Evolutionary conservation across 2,113 vertebrate genomes (phyloP), one percentile per base, ranked within the genome.

Genomic region (Tachuris rubrigastra): DNA sequence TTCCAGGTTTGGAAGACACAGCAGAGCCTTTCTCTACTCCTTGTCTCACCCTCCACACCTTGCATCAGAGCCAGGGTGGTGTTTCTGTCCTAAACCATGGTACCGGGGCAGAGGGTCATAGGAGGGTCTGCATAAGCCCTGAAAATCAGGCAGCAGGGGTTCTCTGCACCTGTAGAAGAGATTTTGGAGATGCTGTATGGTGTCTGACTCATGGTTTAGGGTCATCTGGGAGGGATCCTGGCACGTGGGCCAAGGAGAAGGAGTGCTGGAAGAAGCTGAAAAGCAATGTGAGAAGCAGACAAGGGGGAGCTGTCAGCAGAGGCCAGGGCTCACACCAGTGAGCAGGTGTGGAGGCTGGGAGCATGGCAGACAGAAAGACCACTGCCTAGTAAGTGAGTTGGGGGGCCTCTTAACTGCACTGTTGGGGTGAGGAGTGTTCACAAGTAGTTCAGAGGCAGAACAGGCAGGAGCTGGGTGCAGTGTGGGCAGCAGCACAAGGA

Each of bases 331-430:
- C 39, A 37, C 1, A 5, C 11, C 19, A 25, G 8, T 1, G 6
- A 65, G 31, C 39, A 25, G 13, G 14, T 21, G 21, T 75, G 1
- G 3, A 22, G 9, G 6, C 10, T 72, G 60, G 31, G 37, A 56
- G 22, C 47, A 42, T 2, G 2, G 16, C 21, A 46, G 59, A 31
- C 44, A 44, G 28, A 82, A 72, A 46, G 22, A 11, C 27, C 49
- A 5, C 14, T 66, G 33, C 62, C n/a, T 19, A 31, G 9, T 22
- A 66, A 28, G n/a, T 56, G 28, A 67, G 23, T 46, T 18, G n/a
- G 35, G 35, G 6, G 25, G 4, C 7, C 25, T 80, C 59, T 81
- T n/a, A n/a, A 22, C 30, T 1, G 0, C 0, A 0, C 42, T 55
- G 5, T 35, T 0, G 0, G 7, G 23, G 9, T 47, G 47, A 50